Evolutionary conservation across 2,797 vertebrate species (phyloP).

Genomic region (Pygocentrus nattereri): DNA sequence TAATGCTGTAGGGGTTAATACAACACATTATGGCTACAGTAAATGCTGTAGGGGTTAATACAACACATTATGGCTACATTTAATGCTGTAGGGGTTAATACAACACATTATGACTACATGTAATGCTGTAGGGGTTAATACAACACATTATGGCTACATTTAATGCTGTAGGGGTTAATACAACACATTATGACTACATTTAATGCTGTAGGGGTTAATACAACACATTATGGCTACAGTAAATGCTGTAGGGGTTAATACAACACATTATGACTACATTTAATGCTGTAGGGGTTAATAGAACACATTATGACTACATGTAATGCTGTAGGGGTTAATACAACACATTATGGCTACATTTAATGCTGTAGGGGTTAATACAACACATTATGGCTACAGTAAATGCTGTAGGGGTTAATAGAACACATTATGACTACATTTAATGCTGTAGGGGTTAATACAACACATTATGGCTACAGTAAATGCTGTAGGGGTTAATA

Average conservation of each 20-base stretch:
- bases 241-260: not conserved
- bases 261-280: too few relatives aligned
- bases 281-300: not conserved
- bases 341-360: not conserved
- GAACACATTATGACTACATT: too few relatives aligned
- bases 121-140: not conserved
- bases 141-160: too few relatives aligned
- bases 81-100: too few relatives aligned
- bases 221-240: not conserved
- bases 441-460: too few relatives aligned
- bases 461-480: not conserved
- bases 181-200: too few relatives aligned
- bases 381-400: too few relatives aligned
- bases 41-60: not conserved
- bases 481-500: not conserved
- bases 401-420: not conserved
- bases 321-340: too few relatives aligned
- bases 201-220: too few relatives aligned
- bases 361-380: not conserved
- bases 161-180: not conserved
- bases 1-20: not conserved
- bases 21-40: too few relatives aligned
- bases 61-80: too few relatives aligned
- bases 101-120: not conserved
- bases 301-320: too few relatives aligned